A percentile compares a stretch with the other conserved stretches of the same genome.
phyloP scores from a whole-genome alignment of 2,888 invertebrate genomes.

The Druceiella hillmani region DNA sequence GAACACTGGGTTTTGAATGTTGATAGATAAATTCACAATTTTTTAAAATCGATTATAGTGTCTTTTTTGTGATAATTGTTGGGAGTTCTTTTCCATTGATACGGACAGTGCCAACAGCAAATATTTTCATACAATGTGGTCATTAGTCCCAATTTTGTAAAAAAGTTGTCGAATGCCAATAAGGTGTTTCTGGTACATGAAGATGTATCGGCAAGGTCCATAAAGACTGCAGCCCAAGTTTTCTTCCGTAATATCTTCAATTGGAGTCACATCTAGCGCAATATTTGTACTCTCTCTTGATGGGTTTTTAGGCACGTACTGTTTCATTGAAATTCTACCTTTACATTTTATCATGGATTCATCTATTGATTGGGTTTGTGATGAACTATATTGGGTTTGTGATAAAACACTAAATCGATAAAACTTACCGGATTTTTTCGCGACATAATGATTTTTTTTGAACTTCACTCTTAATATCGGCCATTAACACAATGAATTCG shows the following conservation, averaged over 20 bases:
- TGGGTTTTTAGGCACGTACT: no score
- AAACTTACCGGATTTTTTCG: no score
- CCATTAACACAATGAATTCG: no score
- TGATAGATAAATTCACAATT: conserved; percentile 6
- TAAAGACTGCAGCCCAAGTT: conserved; percentile 6
- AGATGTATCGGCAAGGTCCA: conserved; percentile 1
- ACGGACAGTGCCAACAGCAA: conserved; percentile 7
- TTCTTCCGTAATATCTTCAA: conserved; percentile 3
- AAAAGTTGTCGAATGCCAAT: conserved; percentile 8
- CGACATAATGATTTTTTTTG: no score
- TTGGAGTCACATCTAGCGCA: no score
- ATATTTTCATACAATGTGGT: conserved; percentile 6
- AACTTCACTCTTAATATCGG: no score
- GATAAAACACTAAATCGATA: no score
- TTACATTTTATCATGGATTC: no score
- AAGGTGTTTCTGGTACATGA: conserved; percentile 5
- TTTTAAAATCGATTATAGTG: conserved; percentile 1
- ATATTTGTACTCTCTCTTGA: no score
- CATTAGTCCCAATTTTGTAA: conserved; percentile 4
- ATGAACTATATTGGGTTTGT: no score
- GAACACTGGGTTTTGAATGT: conserved; percentile 1
- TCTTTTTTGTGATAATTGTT: conserved; percentile 5
- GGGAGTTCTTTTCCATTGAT: conserved; percentile 7
- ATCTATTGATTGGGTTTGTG: no score
- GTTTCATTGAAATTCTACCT: no score